phyloP scores from a whole-genome alignment of 1,140 invertebrate genomes.

The Dendrolimus kikuchii region DNA sequence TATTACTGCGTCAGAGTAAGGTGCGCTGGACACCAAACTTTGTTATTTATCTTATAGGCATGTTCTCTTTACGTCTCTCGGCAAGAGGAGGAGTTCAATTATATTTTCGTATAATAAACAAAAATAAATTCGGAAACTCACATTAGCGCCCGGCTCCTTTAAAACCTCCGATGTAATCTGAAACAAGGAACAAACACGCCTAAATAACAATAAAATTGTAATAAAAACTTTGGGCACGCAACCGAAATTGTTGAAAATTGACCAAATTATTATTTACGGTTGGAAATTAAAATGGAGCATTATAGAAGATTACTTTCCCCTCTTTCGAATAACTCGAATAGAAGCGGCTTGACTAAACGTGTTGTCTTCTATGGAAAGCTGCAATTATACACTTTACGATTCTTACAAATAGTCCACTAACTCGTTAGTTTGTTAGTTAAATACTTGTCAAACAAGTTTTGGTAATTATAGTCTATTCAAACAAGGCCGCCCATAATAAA shows the following conservation, averaged over 20 bases:
- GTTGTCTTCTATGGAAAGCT: conserved; percentile 12
- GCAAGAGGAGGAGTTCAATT: conserved; percentile 38
- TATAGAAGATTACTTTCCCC: conserved; percentile 53
- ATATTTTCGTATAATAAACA: conserved; percentile 46
- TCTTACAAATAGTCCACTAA: too few relatives aligned
- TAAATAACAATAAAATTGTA: conserved; percentile 72
- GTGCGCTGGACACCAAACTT: conserved; percentile 39
- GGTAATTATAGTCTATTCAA: too few relatives aligned
- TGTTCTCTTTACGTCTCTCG: conserved; percentile 1
- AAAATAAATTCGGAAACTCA: conserved; percentile 58
- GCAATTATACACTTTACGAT: background rate
- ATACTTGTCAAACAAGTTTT: too few relatives aligned
- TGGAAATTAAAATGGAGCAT: conserved; percentile 61
- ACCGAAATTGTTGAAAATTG: conserved; percentile 67
- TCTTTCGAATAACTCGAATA: conserved; percentile 27
- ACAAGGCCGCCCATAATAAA: too few relatives aligned
- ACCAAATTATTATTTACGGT: conserved; percentile 70
- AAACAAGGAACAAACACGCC: conserved; percentile 70
- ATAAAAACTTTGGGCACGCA: conserved; percentile 69
- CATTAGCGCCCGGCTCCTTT: conserved; percentile 66
- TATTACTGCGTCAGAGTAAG: conserved; percentile 34
- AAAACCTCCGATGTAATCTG: conserved; percentile 67
- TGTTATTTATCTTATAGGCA: conserved; percentile 22
- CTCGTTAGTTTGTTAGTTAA: too few relatives aligned
- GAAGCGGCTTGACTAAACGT: conserved; percentile 12